Percentiles rank a stretch among this genome's conserved stretches.
Evolutionary conservation across 1,140 invertebrate species (phyloP).

Genomic region (Drosophila dunni): DNA sequence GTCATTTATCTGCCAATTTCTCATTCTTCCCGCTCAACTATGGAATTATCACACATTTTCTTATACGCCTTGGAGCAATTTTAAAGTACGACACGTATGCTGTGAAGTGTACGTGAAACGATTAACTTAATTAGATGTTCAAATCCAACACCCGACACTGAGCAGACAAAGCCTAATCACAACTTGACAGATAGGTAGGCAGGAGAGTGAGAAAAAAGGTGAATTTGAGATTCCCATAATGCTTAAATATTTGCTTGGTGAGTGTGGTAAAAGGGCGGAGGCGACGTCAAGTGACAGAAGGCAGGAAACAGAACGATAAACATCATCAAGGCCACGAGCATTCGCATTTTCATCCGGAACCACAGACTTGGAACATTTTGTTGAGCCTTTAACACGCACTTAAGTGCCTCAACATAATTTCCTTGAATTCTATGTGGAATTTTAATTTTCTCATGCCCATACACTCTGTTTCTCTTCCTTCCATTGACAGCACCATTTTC

Average conservation of each 20-base stretch:
- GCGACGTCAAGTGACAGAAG: conserved; percentile 44
- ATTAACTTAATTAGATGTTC: conserved; percentile 67
- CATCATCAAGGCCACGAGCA: conserved; percentile 26
- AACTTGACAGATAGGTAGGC: conserved; percentile 42
- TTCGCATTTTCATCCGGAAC: neutral
- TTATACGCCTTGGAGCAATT: conserved; percentile 16
- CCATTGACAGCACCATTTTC: conserved; percentile 31
- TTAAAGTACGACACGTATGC: conserved; percentile 24
- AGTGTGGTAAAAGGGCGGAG: conserved; percentile 21
- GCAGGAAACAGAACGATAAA: conserved; percentile 18
- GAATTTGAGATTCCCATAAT: conserved; percentile 44
- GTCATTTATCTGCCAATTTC: no score
- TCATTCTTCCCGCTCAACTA: no score
- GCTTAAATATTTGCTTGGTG: conserved; percentile 63
- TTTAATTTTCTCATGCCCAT: conserved; percentile 48
- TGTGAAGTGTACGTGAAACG: conserved; percentile 40
- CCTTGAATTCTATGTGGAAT: conserved; percentile 43
- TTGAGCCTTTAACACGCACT: conserved; percentile 48
- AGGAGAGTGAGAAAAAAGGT: neutral
- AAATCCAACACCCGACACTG: conserved; percentile 38
- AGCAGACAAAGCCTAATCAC: conserved; percentile 21
- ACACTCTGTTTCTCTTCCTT: neutral
- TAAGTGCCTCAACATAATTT: conserved; percentile 48
- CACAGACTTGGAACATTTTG: conserved; percentile 17
- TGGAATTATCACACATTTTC: no score